Base-by-base conservation (phyloP, 2,113 vertebrate genomes). In the Perccottus glenii region DNA sequence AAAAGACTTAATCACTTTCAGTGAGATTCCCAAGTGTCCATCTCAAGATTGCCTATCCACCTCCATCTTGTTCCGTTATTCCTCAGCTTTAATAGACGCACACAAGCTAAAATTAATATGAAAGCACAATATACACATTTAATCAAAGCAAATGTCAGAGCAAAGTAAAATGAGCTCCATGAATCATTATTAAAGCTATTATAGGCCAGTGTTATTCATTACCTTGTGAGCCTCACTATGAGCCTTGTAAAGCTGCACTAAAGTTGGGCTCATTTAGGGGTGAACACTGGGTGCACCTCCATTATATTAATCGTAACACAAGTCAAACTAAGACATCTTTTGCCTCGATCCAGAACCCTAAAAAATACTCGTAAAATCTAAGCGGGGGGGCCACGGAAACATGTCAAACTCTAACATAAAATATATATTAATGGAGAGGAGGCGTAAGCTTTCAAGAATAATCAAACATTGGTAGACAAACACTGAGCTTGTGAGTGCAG, bases 271-370 rank as follows among this genome's bases (percentile, higher is more conserved):
- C 38, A 70, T 44, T 69, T 63, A 5, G 47, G 58, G 56, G 15
- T n/a, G 57, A 70, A 62, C 59, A 45, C 15, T 48, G 6, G 50
- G 52, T 19, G 7, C 16, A 46, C 33, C 70, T 64, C 66, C 35
- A 75, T 78, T 60, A 60, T 64, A 42, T 70, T 32, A 73, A 67
- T 58, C 64, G 63, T 61, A 74, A 50, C 44, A 64, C 33, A 48
- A 65, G 46, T 78, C 68, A 80, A 68, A 64, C 70, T 73, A 58
- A 53, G 61, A 73, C 53, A 59, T 57, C 9, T 48, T 64, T 27
- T 67, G 68, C 65, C 61, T 64, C 65, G 27, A 27, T 10, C 27
- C 4, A 10, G 9, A 51, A 19, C 11, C 16, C 0, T 11, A 9
- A 0, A 32, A 51, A 51, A 32, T 52, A 40, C 60, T 60, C 45